Evolutionary conservation across 2,797 vertebrate genomes (phyloP).

Genomic region (Onychomys torridus): DNA sequence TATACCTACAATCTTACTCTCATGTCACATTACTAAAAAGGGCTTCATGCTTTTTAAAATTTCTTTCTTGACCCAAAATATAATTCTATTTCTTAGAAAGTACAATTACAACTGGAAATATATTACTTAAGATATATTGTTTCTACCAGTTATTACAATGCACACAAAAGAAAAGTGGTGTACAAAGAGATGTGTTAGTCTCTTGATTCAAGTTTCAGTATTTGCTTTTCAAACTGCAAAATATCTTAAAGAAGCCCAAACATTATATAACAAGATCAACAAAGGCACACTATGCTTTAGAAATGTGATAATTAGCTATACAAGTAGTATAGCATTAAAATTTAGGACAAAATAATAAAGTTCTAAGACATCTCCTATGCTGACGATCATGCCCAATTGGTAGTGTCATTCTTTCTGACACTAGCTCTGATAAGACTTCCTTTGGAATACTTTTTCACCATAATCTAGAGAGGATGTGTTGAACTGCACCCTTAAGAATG

Average conservation of each 20-base stretch:
- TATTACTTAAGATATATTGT: slow-evolving; percentile 84
- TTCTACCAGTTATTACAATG: slow-evolving; percentile 85
- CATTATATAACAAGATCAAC: slow-evolving; percentile 84
- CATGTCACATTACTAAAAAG: slow-evolving; percentile 85
- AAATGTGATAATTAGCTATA: slow-evolving; percentile 87
- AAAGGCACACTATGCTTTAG: slow-evolving; percentile 85
- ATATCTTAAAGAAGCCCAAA: slow-evolving; percentile 89
- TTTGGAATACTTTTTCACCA: slow-evolving; percentile 97
- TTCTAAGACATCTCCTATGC: slow-evolving; percentile 89
- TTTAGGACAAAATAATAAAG: slow-evolving; percentile 84
- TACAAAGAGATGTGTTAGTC: slow-evolving; percentile 87
- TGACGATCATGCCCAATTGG: slow-evolving; percentile 91
- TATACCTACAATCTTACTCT: slow-evolving; percentile 83
- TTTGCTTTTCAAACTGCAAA: slow-evolving; percentile 80
- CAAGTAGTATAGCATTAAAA: slow-evolving; percentile 86
- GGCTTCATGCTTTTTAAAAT: slow-evolving; percentile 85
- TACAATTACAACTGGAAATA: slow-evolving; percentile 84
- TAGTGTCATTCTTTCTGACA: slow-evolving; percentile 92
- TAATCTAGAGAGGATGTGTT: slow-evolving; percentile 99
- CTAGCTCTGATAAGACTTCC: slow-evolving; percentile 93
- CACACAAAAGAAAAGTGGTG: slow-evolving; percentile 86
- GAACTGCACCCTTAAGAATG: slow-evolving; percentile 99
- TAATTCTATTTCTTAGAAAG: slow-evolving; percentile 75
- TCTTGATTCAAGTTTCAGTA: slow-evolving; percentile 85
- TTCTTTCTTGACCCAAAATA: slow-evolving; percentile 72